phyloP scores from a whole-genome alignment of 2,888 invertebrate genomes.

The Cryptus armator region DNA sequence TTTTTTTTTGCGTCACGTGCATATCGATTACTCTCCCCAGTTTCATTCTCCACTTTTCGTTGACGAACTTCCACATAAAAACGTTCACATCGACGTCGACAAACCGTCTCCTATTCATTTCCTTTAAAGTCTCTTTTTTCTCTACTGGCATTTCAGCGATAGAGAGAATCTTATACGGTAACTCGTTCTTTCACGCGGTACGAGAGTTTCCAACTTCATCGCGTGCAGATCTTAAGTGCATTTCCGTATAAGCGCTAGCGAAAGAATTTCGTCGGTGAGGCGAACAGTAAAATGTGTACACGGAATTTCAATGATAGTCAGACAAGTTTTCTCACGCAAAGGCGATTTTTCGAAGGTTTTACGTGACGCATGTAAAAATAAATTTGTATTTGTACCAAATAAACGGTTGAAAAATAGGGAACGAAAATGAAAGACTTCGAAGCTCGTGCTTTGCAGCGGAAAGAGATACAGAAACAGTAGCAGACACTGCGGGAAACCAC shows the following conservation, averaged over 20 bases:
- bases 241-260: conserved; percentile 43
- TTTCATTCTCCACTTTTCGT: conserved; percentile 3
- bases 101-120: conserved; percentile 5
- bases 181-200: neutral
- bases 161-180: conserved; percentile 25
- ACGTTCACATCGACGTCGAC: neutral
- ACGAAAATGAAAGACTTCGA: neutral
- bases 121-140: conserved; percentile 30
- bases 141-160: neutral
- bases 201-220: conserved; percentile 17
- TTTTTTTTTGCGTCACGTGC: conserved; percentile 28
- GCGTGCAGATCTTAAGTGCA: conserved; percentile 22
- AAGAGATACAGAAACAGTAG: neutral
- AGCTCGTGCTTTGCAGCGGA: neutral
- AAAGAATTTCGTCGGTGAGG: conserved; percentile 31
- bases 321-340: conserved; percentile 10
- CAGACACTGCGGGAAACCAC: conserved; percentile 44
- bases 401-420: neutral
- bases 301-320: neutral
- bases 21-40: conserved; percentile 56
- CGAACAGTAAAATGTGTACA: conserved; percentile 8
- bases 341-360: conserved; percentile 1
- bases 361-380: neutral
- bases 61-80: conserved; percentile 1
- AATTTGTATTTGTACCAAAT: neutral